phyloP scores from a whole-genome alignment of 2,888 invertebrate species.

The Mimas tiliae region DNA sequence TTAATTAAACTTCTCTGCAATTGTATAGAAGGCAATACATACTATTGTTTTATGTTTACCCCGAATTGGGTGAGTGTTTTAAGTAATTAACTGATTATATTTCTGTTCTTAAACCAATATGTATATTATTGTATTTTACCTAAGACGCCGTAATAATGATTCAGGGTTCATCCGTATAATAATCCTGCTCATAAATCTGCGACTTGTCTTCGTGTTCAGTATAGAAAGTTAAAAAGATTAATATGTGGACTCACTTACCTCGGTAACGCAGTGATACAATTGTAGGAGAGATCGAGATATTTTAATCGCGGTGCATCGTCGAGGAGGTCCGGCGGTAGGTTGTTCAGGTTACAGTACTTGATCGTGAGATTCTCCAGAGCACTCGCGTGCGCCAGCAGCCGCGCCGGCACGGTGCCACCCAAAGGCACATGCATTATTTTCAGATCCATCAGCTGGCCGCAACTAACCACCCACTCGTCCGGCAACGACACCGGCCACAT shows the following conservation, averaged over 20 bases:
- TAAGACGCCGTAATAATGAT: too few relatives aligned
- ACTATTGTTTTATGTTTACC: too few relatives aligned
- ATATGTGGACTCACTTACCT: constrained; percentile 38
- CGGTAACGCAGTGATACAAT: constrained; percentile 43
- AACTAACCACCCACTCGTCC: constrained; percentile 34
- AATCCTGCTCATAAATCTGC: too few relatives aligned
- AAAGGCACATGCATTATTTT: constrained; percentile 27
- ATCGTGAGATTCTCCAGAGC: constrained; percentile 29
- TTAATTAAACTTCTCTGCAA: too few relatives aligned
- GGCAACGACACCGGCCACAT: constrained; percentile 29
- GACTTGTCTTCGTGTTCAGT: too few relatives aligned
- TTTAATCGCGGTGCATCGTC: constrained; percentile 35
- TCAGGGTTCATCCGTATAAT: too few relatives aligned
- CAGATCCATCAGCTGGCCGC: constrained; percentile 29
- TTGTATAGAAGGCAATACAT: too few relatives aligned
- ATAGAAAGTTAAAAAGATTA: too few relatives aligned
- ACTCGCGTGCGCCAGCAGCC: constrained; percentile 28
- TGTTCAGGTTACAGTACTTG: constrained; percentile 27
- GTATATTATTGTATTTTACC: too few relatives aligned
- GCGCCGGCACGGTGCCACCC: constrained; percentile 22
- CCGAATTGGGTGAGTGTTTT: too few relatives aligned
- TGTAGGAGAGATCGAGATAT: constrained; percentile 41
- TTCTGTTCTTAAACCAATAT: too few relatives aligned
- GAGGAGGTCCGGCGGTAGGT: constrained; percentile 44
- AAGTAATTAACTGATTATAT: too few relatives aligned